Evolutionary conservation across 2,888 invertebrate genomes (phyloP).

Genomic region (Noctua janthe): DNA sequence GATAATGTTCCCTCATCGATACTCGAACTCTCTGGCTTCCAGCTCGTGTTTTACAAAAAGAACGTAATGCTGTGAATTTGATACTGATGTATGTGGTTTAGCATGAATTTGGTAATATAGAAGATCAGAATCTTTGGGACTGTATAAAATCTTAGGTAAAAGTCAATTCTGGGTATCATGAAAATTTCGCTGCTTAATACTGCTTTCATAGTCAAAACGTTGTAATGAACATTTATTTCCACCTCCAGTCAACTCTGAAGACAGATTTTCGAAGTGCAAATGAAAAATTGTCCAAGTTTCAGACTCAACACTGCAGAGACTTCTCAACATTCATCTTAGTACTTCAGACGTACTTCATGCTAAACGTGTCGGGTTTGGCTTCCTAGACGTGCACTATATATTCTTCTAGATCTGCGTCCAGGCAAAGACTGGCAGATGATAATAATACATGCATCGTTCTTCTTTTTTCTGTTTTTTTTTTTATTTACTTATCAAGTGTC

Average conservation of each 20-base stretch:
- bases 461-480: neutral
- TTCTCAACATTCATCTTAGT: slow-evolving; percentile 4
- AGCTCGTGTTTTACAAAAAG: slow-evolving; percentile 1
- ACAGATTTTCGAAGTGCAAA: neutral
- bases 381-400: neutral
- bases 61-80: neutral
- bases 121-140: neutral
- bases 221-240: neutral
- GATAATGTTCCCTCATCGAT: slow-evolving; percentile 20
- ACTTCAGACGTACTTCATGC: neutral
- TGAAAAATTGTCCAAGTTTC: slow-evolving; percentile 25
- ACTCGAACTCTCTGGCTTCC: neutral
- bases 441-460: neutral
- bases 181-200: neutral
- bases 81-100: neutral
- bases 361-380: neutral
- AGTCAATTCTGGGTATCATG: neutral
- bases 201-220: neutral
- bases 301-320: slow-evolving; percentile 7
- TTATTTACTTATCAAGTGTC: neutral
- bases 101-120: neutral
- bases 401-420: neutral
- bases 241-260: neutral
- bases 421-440: neutral
- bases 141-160: neutral